A percentile compares a stretch with the other conserved stretches of the same genome.
These are phyloP conservation scores for Nomada ferruginata DNA, from an alignment of 2,888 invertebrate species.

Conservation along the genomic window DNA sequence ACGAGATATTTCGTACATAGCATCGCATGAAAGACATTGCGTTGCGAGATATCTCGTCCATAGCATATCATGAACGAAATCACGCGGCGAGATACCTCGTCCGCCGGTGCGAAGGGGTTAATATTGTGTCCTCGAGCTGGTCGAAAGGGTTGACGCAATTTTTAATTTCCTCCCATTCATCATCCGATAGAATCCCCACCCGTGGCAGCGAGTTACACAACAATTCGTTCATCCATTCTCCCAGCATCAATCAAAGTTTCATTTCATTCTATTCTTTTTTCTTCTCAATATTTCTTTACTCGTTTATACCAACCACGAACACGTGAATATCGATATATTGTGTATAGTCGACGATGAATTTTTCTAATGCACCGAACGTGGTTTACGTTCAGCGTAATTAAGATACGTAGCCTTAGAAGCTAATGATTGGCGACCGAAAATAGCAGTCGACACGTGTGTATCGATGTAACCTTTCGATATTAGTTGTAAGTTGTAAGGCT, in stretches of 20 bases:
- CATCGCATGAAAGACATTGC: too few relatives aligned
- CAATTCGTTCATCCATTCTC: not conserved
- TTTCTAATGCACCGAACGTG: slow-evolving; percentile 27
- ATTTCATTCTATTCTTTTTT: not conserved
- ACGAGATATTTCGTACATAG: too few relatives aligned
- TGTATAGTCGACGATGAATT: not conserved
- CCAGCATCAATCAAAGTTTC: not conserved
- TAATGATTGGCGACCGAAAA: slow-evolving; percentile 55
- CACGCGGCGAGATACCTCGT: too few relatives aligned
- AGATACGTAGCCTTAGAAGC: slow-evolving; percentile 52
- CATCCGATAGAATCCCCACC: not conserved
- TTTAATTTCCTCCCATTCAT: not conserved
- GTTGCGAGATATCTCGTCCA: too few relatives aligned
- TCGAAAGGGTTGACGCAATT: slow-evolving; percentile 35
- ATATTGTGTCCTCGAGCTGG: not conserved
- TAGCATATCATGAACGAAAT: too few relatives aligned
- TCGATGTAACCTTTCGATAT: slow-evolving; percentile 66
- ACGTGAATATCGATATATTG: slow-evolving; percentile 1
- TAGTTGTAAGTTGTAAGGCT: slow-evolving; percentile 37
- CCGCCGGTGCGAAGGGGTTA: too few relatives aligned
- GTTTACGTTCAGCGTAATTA: slow-evolving; percentile 54
- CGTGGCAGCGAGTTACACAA: slow-evolving; percentile 39
- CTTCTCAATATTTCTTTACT: not conserved
- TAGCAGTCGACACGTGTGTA: slow-evolving; percentile 57
- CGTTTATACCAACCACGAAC: not conserved